phyloP scores from a whole-genome alignment of 2,888 invertebrate genomes.

The Dolichomitus sp. region DNA sequence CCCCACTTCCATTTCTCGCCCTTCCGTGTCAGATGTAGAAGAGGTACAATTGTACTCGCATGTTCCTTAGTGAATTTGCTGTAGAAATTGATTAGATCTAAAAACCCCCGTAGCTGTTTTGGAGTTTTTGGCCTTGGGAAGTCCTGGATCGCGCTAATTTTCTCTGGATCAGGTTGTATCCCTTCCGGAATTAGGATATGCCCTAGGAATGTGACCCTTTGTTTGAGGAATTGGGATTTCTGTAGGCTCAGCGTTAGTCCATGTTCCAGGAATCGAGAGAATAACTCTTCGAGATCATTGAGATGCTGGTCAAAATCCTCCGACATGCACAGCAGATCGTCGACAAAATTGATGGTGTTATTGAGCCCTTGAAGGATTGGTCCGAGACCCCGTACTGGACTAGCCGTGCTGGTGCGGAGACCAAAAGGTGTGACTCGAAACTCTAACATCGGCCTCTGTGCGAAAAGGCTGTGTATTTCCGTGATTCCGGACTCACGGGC shows the following conservation, averaged over 20 bases:
- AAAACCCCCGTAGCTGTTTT: background rate
- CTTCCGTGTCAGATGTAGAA: background rate
- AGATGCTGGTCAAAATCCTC: background rate
- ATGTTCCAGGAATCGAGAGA: background rate
- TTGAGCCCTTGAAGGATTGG: too few relatives aligned
- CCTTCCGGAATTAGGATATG: conserved; percentile 67
- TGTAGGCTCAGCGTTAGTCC: background rate
- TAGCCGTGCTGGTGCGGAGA: background rate
- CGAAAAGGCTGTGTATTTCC: background rate
- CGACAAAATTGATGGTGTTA: too few relatives aligned
- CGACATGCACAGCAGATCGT: too few relatives aligned
- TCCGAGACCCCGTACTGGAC: background rate
- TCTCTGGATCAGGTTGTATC: too few relatives aligned
- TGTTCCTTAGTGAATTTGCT: background rate
- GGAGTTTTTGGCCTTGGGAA: conserved; percentile 55
- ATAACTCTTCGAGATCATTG: background rate
- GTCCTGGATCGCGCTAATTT: conserved; percentile 59
- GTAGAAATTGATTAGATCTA: background rate
- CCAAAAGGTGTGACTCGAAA: background rate
- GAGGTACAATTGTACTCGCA: background rate
- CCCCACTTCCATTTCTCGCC: background rate
- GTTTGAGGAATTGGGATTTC: conserved; percentile 67
- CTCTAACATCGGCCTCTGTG: background rate
- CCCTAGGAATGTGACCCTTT: conserved; percentile 61
- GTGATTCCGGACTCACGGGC: background rate